phyloP scores from a whole-genome alignment of 2,888 invertebrate genomes.

The Siphonodentalium dalli region DNA sequence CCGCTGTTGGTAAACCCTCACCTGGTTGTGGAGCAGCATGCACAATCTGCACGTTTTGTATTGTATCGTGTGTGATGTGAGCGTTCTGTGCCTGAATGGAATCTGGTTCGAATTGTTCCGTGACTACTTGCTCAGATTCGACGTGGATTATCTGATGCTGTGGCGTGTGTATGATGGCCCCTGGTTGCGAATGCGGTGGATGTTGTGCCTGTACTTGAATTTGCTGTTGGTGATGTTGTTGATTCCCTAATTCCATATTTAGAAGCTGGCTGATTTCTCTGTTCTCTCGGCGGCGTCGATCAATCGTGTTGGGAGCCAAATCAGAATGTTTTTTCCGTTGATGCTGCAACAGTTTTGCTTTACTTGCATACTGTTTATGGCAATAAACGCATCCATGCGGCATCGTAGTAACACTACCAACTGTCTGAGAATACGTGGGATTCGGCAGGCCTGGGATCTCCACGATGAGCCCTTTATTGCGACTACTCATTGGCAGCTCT shows the following conservation, averaged over 20 bases:
- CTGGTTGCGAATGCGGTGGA: too few species aligned
- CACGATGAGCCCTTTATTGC: constrained; percentile 52
- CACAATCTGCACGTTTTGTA: constrained; percentile 5
- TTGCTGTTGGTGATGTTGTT: too few species aligned
- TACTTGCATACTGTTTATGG: constrained; percentile 86
- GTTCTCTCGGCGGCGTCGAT: constrained; percentile 24
- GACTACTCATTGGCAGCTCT: constrained; percentile 69
- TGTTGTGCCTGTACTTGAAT: too few species aligned
- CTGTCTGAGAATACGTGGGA: constrained; percentile 74
- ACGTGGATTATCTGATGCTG: too few species aligned
- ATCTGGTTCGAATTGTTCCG: constrained; percentile 5
- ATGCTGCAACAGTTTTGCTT: constrained; percentile 71
- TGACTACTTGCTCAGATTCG: too few species aligned
- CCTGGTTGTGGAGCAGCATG: constrained; percentile 16
- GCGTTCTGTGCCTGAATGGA: constrained; percentile 24
- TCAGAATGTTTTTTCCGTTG: constrained; percentile 67
- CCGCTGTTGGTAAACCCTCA: constrained; percentile 49
- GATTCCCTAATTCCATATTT: too few species aligned
- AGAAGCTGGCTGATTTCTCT: too few species aligned
- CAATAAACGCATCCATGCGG: constrained; percentile 81
- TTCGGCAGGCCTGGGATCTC: constrained; percentile 68
- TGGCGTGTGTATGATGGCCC: constrained; percentile 10
- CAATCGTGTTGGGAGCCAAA: constrained; percentile 23
- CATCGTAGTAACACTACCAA: constrained; percentile 76
- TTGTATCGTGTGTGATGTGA: constrained; percentile 16